Base-by-base conservation (phyloP, 2,888 invertebrate species). In the Hydropsyche betteni region DNA sequence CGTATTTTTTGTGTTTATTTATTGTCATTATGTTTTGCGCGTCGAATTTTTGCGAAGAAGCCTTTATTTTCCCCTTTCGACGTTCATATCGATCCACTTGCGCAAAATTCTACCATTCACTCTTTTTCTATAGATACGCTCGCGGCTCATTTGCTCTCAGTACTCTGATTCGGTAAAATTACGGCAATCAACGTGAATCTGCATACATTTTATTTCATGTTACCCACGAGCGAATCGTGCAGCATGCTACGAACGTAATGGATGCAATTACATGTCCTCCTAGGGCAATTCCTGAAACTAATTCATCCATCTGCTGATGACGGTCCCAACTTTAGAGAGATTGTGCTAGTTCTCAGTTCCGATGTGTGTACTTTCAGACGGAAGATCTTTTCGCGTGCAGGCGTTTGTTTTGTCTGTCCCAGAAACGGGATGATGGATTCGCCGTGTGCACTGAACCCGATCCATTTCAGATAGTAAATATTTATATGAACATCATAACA, bases 401-500 rank as follows among this genome's bases (percentile, higher is more conserved):
- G 10, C 53, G 58, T 24, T 44, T 58, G 58, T 58, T 58, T 58
- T 58, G 16, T 0, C 24, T 24, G 58, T 58, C 5, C 16, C 14
- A 16, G 58, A 58, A 58, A 44, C 44, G 44, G 10, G 44, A 8
- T 44, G 58, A 58, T 58, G 58, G 58, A 58, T 58, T 14, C 16
- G 24, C 58, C 44, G 44, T 44, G 44, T 58, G 58, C 53, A 58
- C 14, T 24, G 58, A 58, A 58, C 58, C 58, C 16, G 24, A 44
- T 24, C 16, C 58, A 58, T 16, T 58, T 16, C 58, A 16, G 53
- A 53, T n/a, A 53, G 24, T 58, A 58, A 58, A 58, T 58, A 58
- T 58, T 58, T 58, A 58, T 58, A 58, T 58, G 58, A 58, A 58
- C 14, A 58, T 24, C 24, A 24, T 14, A 24, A 14, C 14, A 58